Conservation (phyloP, 2,888 invertebrate genomes). For the Pasiphila rectangulata region DNA sequence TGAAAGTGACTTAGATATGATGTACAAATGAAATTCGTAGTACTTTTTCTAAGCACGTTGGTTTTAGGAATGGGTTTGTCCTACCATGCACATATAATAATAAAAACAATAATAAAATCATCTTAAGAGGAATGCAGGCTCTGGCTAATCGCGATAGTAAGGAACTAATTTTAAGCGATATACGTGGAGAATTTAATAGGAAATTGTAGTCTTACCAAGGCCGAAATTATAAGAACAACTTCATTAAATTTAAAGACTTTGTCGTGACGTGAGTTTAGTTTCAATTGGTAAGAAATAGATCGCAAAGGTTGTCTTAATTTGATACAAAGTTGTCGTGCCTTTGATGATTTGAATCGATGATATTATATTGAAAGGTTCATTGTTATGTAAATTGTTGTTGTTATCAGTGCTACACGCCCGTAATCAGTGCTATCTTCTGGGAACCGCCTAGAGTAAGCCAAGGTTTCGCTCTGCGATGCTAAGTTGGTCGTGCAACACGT, state of each 20-base stretch:
- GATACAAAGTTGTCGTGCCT: conserved; percentile 19
- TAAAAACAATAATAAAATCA: too few species aligned
- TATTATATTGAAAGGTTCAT: conserved; percentile 29
- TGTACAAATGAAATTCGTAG: conserved; percentile 17
- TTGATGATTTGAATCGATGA: conserved; percentile 25
- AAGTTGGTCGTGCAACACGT: conserved; percentile 64
- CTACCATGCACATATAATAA: too few species aligned
- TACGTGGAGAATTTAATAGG: conserved; percentile 5
- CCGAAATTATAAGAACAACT: conserved; percentile 11
- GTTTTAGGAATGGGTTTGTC: not conserved
- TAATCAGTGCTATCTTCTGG: conserved; percentile 48
- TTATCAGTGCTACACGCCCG: conserved; percentile 40
- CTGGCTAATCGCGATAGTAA: too few species aligned
- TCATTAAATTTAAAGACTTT: conserved; percentile 8
- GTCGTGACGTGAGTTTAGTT: conserved; percentile 9
- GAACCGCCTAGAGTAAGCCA: conserved; percentile 65
- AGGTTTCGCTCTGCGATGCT: conserved; percentile 55
- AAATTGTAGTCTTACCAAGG: conserved; percentile 8
- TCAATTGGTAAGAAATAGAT: conserved; percentile 12
- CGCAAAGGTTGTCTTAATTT: conserved; percentile 10
- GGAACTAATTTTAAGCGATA: not conserved
- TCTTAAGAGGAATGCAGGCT: too few species aligned
- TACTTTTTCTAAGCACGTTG: conserved; percentile 2
- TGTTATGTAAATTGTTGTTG: conserved; percentile 41
- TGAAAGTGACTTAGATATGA: conserved; percentile 6